Conservation (phyloP, 2,888 invertebrate species). For the Acleris holmiana region DNA sequence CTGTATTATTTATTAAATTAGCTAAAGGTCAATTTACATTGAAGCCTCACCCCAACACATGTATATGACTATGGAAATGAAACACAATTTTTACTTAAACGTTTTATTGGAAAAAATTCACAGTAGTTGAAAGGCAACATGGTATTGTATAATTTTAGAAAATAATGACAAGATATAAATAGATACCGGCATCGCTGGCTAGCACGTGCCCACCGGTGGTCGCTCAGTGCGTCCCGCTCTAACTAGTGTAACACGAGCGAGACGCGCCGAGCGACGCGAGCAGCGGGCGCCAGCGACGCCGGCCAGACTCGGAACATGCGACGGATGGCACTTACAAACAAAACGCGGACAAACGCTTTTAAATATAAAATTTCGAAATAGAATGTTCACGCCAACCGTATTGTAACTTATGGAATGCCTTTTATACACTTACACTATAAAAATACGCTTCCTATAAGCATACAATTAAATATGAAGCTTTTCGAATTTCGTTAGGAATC, state of each 20-base stretch:
- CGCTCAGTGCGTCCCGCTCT: conserved; percentile 18
- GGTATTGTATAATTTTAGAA: conserved; percentile 80
- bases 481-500: conserved; percentile 61
- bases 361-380: conserved; percentile 60
- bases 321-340: conserved; percentile 75
- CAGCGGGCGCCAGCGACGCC: conserved; percentile 6
- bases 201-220: conserved; percentile 37
- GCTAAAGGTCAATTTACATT: no score
- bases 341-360: conserved; percentile 61
- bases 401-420: conserved; percentile 80
- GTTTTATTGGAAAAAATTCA: conserved; percentile 82
- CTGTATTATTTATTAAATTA: no score
- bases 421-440: conserved; percentile 75
- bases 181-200: conserved; percentile 49
- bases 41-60: neutral
- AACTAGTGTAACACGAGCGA: no score
- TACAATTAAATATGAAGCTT: conserved; percentile 62
- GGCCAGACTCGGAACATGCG: conserved; percentile 44
- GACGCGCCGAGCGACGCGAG: no score
- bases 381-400: conserved; percentile 73
- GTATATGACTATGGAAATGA: conserved; percentile 55
- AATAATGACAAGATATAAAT: conserved; percentile 65
- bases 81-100: conserved; percentile 76
- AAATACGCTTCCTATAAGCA: conserved; percentile 74
- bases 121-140: conserved; percentile 84